phyloP scores from a whole-genome alignment of 2,113 vertebrate genomes.

The Micronycteris hirsuta region DNA sequence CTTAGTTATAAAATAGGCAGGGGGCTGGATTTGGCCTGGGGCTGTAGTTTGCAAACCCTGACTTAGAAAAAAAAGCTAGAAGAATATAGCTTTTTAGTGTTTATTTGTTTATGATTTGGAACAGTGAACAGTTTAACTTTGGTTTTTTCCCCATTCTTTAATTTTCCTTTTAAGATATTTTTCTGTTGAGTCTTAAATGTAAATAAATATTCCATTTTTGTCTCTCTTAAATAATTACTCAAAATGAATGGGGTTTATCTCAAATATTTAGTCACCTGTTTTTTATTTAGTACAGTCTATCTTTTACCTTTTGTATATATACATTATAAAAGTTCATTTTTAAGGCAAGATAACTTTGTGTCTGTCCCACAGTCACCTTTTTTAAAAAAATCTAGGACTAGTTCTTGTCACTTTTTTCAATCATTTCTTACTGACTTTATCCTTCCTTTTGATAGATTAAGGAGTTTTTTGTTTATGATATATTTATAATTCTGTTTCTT shows the following conservation, averaged over 20 bases:
- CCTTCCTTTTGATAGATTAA: slow-evolving; percentile 7
- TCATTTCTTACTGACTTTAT: slow-evolving; percentile 28
- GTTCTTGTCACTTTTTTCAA: slow-evolving; percentile 16
- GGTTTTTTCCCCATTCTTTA: neutral
- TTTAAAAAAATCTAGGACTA: neutral
- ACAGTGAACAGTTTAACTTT: neutral
- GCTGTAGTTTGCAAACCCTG: neutral
- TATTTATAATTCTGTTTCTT: slow-evolving; percentile 33
- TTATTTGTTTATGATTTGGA: neutral
- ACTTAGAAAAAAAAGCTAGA: neutral
- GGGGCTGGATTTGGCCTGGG: neutral
- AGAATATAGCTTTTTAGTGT: neutral
- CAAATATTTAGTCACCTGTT: neutral
- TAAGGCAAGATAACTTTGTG: neutral
- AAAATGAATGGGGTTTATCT: neutral
- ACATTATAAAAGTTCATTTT: slow-evolving; percentile 24
- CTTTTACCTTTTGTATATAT: neutral
- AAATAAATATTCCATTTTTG: neutral
- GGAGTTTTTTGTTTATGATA: neutral
- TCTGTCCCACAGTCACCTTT: neutral
- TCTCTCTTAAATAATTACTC: neutral
- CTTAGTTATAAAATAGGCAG: neutral
- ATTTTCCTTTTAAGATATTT: slow-evolving; percentile 26
- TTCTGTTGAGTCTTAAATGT: neutral
- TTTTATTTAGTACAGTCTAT: neutral